Evolutionary conservation across 2,113 vertebrate genomes (phyloP).

Genomic region (Corythornis cristatus): DNA sequence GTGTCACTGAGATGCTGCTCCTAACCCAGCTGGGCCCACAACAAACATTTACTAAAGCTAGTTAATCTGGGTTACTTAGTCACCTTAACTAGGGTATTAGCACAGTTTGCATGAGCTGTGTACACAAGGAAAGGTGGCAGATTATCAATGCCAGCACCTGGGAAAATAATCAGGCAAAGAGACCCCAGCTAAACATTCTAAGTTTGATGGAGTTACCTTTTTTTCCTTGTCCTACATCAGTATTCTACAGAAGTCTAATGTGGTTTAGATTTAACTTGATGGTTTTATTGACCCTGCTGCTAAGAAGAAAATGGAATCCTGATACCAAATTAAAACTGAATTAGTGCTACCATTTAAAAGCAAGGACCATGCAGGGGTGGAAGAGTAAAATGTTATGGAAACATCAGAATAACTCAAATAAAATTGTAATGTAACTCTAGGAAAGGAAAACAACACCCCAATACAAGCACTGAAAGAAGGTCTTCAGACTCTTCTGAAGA

Average conservation of each 20-base stretch:
- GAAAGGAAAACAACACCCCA: neutral
- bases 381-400: neutral
- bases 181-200: neutral
- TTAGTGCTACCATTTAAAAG: conserved; percentile 21
- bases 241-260: neutral
- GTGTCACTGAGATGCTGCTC: neutral
- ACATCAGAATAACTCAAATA: conserved; percentile 20
- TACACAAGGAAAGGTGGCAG: neutral
- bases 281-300: neutral
- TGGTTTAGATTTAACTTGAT: neutral
- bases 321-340: neutral
- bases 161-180: neutral
- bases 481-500: neutral
- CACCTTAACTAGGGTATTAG: neutral
- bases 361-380: neutral
- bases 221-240: neutral
- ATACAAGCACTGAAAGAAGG: neutral
- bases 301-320: neutral
- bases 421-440: neutral
- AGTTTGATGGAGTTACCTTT: neutral
- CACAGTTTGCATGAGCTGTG: neutral
- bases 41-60: neutral
- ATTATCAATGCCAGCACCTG: neutral
- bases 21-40: neutral
- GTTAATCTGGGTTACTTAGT: neutral